A percentile compares a stretch with the other conserved stretches of the same genome.
Evolutionary conservation across 2,888 invertebrate genomes (phyloP).

Genomic region (Chrysolina oricalcia): DNA sequence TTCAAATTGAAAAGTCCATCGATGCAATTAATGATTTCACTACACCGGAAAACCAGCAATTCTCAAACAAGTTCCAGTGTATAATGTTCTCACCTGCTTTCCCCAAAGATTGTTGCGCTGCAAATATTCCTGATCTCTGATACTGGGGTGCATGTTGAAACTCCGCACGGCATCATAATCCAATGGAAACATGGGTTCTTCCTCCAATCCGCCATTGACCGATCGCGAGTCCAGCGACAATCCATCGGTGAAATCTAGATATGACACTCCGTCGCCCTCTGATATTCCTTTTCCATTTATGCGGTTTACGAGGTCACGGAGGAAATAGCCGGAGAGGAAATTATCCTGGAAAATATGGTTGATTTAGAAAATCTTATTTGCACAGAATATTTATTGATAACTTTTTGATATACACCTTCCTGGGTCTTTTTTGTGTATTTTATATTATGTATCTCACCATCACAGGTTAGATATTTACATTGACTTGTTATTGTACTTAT

Average conservation of each 20-base stretch:
- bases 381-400: not conserved
- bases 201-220: slow-evolving; percentile 73
- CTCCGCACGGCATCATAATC: slow-evolving; percentile 80
- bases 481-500: no score
- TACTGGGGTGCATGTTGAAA: slow-evolving; percentile 81
- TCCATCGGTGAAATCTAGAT: slow-evolving; percentile 77
- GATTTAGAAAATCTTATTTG: not conserved
- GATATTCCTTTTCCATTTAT: slow-evolving; percentile 82
- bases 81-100: slow-evolving; percentile 73
- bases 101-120: slow-evolving; percentile 82
- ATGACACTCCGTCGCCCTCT: slow-evolving; percentile 74
- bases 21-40: no score
- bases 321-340: slow-evolving; percentile 80
- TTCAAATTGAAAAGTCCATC: no score
- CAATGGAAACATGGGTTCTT: slow-evolving; percentile 70
- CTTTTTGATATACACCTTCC: no score
- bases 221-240: slow-evolving; percentile 65
- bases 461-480: no score
- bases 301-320: slow-evolving; percentile 85
- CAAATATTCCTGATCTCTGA: slow-evolving; percentile 90
- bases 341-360: slow-evolving; percentile 55
- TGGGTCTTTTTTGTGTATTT: no score
- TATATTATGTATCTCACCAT: no score
- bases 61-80: not conserved
- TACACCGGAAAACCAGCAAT: not conserved